Base-by-base conservation (phyloP, 92 coral and sea anemone species). In the Palythoa grandiflora region DNA sequence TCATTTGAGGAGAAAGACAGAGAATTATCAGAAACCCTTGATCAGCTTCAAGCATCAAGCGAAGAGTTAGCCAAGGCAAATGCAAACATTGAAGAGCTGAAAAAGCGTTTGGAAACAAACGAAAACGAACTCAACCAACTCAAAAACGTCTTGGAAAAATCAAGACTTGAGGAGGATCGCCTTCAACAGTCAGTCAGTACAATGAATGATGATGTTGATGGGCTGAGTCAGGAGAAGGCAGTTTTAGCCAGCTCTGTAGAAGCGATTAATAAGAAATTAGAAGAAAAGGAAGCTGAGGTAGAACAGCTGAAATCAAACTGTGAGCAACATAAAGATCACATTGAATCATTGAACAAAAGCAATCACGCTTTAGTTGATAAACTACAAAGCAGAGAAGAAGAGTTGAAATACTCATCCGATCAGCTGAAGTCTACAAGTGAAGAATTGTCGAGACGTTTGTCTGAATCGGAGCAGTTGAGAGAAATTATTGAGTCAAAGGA, bases 1-100 rank as follows among this genome's bases (percentile, higher is more conserved):
- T 93, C 98, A 0, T 95, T 95, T 84, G 98, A 95, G 65, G 97
- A 94, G 77, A 94, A 93, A 86, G 94, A 92, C 50, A 89, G 92
- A 70, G 96, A 91, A 75, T 71, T 92, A 9, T 13, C 72, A 6
- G 98, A 91, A 52, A 79, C 85, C 8, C 79, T 86, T 38, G 75
- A 70, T 28, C 84, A 78, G 48, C 92, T 95, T n/a, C 92, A 87
- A 20, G 80, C 79, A 48, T 86, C 86, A 63, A 90, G 76, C 13
- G 68, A 87, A 73, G 91, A 93, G 44, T 55, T 88, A 16, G 80
- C 74, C 68, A 83, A 81, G 61, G 84, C 90, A 9, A 89, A 72
- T 37, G 11, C 90, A 7, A 92, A 85, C 60, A 87, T 91, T 35
- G 94, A 85, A 38, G 93, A 96, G 66, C 71, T 91, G 9, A 92